Base-by-base conservation (phyloP, 1,140 invertebrate species). In the Trypoxylus dichotomus region DNA sequence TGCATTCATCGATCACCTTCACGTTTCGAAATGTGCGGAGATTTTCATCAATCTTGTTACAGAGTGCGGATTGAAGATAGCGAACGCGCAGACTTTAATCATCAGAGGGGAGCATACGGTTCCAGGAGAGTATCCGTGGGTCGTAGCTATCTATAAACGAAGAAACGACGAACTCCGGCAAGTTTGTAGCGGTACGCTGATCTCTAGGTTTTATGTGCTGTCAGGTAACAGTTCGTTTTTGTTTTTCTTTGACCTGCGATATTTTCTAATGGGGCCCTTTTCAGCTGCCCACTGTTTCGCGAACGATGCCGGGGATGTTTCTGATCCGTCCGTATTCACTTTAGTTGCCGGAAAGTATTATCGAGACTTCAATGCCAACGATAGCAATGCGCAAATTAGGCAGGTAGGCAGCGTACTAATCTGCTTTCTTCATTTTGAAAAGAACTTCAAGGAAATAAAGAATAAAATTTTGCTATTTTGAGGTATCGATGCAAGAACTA, bases 111-210 rank as follows among this genome's bases (percentile, higher is more conserved):
- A 78, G 11, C 72, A 80, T 0, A 87, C 85, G 0, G 81, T 86
- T 68, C 47, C 82, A 0, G 87, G 85, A 0, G 83, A 87, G 77
- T 85, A 90, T 42, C 89, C 89, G 0, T 90, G 90, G 89, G 89
- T 90, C 71, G 85, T 87, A 8, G 89, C 87, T 2, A 86, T 91
- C 73, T 90, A 90, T 81, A n/a, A 2, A 19, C 15, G 19, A 3
- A 6, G 19, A n/a, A 72, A 37, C 3, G 86, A 83, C 75, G 79
- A 43, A 11, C 19, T 63, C 10, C 47, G 27, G 77, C 60, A 76
- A n/a, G 37, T 76, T n/a, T 76, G 75, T n/a, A 58, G 75, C 15
- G 75, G 75, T 29, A 29, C 54, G 13, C 32, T 76, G 8, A 76
- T 76, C 8, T 68, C 54, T 3, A 42, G n/a, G 11, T 63, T 32